phyloP scores from a whole-genome alignment of 2,888 invertebrate genomes.

The Mesoligia furuncula region DNA sequence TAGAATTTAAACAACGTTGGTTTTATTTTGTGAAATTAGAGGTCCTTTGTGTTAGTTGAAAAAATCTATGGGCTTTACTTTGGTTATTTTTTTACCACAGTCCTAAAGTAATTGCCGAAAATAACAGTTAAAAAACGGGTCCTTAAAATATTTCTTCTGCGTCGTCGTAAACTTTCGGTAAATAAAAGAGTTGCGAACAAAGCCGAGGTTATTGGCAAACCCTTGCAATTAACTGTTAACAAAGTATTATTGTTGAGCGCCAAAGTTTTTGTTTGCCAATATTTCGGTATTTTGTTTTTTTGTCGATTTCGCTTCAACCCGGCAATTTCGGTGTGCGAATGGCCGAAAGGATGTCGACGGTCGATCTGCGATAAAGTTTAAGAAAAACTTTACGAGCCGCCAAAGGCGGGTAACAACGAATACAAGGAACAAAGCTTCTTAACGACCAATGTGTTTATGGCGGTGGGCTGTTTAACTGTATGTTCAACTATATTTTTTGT shows the following conservation, averaged over 20 bases:
- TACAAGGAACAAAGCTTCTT: constrained; percentile 80
- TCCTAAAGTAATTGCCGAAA: constrained; percentile 45
- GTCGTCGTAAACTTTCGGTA: constrained; percentile 75
- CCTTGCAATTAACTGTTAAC: constrained; percentile 85
- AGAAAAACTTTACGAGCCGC: constrained; percentile 83
- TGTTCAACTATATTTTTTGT: constrained; percentile 77
- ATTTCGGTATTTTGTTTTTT: constrained; percentile 78
- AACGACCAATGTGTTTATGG: constrained; percentile 83
- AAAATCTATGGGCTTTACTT: constrained; percentile 29
- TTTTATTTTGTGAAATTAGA: constrained; percentile 52
- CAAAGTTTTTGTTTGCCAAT: constrained; percentile 77
- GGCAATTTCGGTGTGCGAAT: constrained; percentile 78
- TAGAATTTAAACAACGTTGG: constrained; percentile 52
- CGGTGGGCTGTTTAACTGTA: constrained; percentile 76
- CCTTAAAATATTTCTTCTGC: constrained; percentile 53
- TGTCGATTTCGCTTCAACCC: constrained; percentile 78
- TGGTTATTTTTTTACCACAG: constrained; percentile 33
- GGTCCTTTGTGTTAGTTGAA: constrained; percentile 10
- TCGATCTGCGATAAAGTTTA: constrained; percentile 73
- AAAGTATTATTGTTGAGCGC: constrained; percentile 75
- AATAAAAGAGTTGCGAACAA: constrained; percentile 81
- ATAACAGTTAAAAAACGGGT: constrained; percentile 52
- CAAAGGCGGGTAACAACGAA: constrained; percentile 78
- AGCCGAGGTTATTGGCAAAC: constrained; percentile 82
- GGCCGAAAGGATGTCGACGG: constrained; percentile 69